Conservation (phyloP, 2,797 vertebrate species). For the Triplophysa yarkandensis region DNA sequence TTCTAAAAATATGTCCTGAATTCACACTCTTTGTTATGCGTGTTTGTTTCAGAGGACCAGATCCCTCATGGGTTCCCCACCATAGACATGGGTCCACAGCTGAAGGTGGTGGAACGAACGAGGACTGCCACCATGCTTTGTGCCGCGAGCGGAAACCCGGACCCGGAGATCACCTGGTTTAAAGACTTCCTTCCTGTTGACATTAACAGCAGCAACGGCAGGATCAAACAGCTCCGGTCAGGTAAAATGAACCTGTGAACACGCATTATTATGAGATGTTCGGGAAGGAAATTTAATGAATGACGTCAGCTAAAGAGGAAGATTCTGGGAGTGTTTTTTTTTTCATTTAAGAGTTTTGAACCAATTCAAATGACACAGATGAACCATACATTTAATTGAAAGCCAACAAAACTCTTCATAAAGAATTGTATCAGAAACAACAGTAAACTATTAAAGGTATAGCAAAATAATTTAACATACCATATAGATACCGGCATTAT, state of each 20-base stretch:
- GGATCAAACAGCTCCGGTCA: constrained; percentile 96
- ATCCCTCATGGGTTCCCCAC: constrained; percentile 91
- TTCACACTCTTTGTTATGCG: background rate
- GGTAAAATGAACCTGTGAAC: constrained; percentile 73
- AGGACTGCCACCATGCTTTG: constrained; percentile 97
- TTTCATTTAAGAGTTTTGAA: constrained; percentile 17
- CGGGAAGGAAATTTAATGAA: background rate
- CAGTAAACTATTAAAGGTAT: background rate
- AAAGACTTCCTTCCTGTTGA: constrained; percentile 98
- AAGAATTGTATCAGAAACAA: background rate
- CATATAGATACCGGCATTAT: background rate
- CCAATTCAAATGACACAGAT: background rate
- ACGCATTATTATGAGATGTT: background rate
- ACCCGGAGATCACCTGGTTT: constrained; percentile 97
- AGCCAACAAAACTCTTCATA: background rate
- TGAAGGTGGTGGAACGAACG: constrained; percentile 95
- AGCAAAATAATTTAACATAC: background rate
- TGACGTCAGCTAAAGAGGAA: background rate
- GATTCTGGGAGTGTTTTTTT: background rate
- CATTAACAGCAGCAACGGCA: constrained; percentile 85
- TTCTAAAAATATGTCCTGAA: constrained; percentile 13
- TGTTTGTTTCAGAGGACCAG: constrained; percentile 84
- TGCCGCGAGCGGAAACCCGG: constrained; percentile 92
- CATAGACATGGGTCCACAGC: constrained; percentile 97
- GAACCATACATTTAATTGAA: background rate